A percentile compares a stretch with the other conserved stretches of the same genome.
These are phyloP conservation scores for Lagorchestes hirsutus DNA, from an alignment of 2,797 vertebrate genomes.

Conservation along the genomic window DNA sequence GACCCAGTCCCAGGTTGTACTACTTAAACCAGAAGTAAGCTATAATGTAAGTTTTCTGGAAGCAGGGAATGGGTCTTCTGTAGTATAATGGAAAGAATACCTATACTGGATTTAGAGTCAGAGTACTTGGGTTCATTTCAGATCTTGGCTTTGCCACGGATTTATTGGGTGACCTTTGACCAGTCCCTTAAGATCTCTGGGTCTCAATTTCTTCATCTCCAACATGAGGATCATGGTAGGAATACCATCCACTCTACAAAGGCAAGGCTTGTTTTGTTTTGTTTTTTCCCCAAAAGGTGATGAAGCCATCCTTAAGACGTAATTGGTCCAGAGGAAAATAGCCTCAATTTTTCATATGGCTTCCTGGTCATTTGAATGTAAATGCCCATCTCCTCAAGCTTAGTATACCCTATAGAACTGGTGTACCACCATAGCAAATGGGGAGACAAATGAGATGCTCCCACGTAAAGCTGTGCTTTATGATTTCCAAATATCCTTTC, in stretches of 20 bases:
- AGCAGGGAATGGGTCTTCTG: background rate
- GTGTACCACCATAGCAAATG: background rate
- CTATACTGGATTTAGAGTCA: background rate
- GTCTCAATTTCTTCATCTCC: background rate
- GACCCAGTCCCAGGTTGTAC: background rate
- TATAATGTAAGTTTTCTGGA: background rate
- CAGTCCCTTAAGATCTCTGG: background rate
- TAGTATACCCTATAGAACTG: background rate
- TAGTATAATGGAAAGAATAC: background rate
- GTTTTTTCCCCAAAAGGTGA: background rate
- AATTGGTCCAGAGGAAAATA: background rate
- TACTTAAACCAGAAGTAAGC: background rate
- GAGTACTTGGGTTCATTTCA: background rate
- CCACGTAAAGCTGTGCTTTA: background rate
- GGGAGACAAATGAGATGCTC: background rate
- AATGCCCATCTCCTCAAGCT: background rate
- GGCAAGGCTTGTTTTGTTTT: background rate
- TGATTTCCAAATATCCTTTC: background rate
- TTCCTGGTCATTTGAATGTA: background rate
- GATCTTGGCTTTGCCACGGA: background rate
- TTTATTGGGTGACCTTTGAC: background rate
- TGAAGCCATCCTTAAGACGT: background rate
- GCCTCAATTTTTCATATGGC: background rate
- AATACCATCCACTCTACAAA: background rate
- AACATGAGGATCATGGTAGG: background rate